Percentiles rank a stretch among this genome's conserved stretches.
phyloP scores from a whole-genome alignment of 2,113 vertebrate species.

The Vireo altiloquus region DNA sequence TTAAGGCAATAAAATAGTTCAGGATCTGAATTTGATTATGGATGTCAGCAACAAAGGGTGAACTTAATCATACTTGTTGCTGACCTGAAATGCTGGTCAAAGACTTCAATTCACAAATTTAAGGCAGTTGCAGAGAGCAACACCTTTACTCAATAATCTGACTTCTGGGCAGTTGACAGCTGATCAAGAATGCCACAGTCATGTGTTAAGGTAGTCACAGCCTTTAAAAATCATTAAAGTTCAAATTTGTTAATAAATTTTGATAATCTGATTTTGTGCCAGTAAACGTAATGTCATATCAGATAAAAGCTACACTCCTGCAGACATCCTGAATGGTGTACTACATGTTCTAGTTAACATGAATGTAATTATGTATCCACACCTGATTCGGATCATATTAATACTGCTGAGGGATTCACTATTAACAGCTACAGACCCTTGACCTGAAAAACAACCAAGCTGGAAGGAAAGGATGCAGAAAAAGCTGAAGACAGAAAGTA shows the following conservation, averaged over 20 bases:
- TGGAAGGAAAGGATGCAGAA: background rate
- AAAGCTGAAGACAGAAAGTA: background rate
- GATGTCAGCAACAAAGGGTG: background rate
- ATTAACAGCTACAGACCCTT: background rate
- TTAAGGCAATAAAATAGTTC: background rate
- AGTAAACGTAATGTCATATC: background rate
- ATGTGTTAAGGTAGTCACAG: background rate
- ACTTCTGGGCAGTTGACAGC: background rate
- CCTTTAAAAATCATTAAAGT: background rate
- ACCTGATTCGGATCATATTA: background rate
- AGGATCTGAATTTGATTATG: background rate
- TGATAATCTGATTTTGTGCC: background rate
- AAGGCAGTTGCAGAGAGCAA: background rate
- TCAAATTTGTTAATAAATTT: background rate
- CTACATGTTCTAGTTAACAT: background rate
- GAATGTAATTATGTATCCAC: background rate
- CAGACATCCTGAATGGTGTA: background rate
- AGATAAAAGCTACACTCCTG: background rate
- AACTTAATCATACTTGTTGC: background rate
- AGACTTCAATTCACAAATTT: background rate
- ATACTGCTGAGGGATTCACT: background rate
- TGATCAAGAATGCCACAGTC: background rate
- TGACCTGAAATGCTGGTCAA: background rate
- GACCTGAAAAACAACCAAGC: background rate
- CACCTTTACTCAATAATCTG: background rate